phyloP scores from a whole-genome alignment of 2,888 invertebrate genomes.

The Pristionchus japonicus region DNA sequence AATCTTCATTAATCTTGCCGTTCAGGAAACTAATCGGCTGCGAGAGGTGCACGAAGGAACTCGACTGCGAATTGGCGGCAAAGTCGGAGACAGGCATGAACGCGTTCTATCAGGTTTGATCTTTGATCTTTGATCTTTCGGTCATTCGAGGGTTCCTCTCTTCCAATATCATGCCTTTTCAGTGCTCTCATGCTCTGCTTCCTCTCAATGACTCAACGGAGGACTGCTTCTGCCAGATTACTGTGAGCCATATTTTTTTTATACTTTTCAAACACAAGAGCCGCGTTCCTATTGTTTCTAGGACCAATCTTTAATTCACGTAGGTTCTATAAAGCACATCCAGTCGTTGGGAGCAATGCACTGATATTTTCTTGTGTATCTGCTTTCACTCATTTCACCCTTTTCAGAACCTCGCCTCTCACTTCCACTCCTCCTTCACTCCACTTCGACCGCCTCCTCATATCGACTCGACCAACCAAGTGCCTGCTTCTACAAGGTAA shows the following conservation, averaged over 20 bases:
- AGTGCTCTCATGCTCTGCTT: constrained; percentile 70
- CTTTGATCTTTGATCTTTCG: not conserved
- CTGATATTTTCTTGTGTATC: too few relatives aligned
- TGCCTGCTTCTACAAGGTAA: not conserved
- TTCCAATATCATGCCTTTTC: constrained; percentile 62
- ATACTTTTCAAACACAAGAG: too few relatives aligned
- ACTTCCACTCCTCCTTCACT: constrained; percentile 32
- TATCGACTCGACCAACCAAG: not conserved
- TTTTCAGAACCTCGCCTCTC: constrained; percentile 29
- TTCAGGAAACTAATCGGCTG: constrained; percentile 72
- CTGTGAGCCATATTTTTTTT: too few relatives aligned
- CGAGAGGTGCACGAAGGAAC: constrained; percentile 67
- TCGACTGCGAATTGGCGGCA: constrained; percentile 67
- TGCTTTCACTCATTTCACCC: too few relatives aligned
- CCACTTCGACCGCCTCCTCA: constrained; percentile 38
- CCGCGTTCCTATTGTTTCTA: too few relatives aligned
- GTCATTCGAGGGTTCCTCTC: not conserved
- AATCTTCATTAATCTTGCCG: too few relatives aligned
- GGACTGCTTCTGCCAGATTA: constrained; percentile 71
- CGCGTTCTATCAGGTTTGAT: constrained; percentile 32
- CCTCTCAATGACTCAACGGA: constrained; percentile 69
- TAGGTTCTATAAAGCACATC: too few relatives aligned
- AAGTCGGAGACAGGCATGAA: constrained; percentile 56
- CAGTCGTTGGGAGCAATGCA: too few relatives aligned
- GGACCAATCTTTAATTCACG: too few relatives aligned